Conservation (phyloP, 2,113 vertebrate genomes). For the Chloroceryle aenea region DNA sequence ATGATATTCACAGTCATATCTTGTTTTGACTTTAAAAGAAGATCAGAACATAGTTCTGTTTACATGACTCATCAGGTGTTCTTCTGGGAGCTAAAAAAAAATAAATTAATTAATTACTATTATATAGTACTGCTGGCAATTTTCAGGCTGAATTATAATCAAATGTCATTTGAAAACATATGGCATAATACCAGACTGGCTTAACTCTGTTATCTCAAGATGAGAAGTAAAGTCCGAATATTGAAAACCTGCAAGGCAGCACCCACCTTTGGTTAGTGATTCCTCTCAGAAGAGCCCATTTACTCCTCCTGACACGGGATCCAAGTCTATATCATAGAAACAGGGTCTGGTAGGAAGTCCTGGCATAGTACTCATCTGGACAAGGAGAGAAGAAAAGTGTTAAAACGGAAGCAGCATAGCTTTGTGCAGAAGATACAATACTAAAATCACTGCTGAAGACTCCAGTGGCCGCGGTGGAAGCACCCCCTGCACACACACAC, state of each 20-base stretch:
- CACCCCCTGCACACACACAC: neutral
- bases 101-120: constrained; percentile 46
- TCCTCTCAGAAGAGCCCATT: constrained; percentile 89
- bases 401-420: neutral
- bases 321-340: constrained; percentile 97
- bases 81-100: constrained; percentile 57
- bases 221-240: neutral
- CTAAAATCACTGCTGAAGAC: neutral
- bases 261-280: constrained; percentile 55
- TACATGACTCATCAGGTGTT: constrained; percentile 56
- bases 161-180: constrained; percentile 22
- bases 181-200: neutral
- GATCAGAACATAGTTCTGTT: neutral
- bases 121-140: constrained; percentile 11
- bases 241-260: neutral
- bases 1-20: constrained; percentile 5
- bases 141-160: constrained; percentile 25
- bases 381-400: neutral
- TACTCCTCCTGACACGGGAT: constrained; percentile 88
- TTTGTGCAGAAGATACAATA: neutral
- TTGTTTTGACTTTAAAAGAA: neutral
- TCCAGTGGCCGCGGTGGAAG: accelerated
- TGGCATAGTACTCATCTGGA: constrained; percentile 97
- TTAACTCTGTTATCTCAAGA: neutral
- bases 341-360: constrained; percentile 96